phyloP scores from a whole-genome alignment of 30 jellyfish, hydroid and myxozoan genomes.

The Hydractinia echinata region DNA sequence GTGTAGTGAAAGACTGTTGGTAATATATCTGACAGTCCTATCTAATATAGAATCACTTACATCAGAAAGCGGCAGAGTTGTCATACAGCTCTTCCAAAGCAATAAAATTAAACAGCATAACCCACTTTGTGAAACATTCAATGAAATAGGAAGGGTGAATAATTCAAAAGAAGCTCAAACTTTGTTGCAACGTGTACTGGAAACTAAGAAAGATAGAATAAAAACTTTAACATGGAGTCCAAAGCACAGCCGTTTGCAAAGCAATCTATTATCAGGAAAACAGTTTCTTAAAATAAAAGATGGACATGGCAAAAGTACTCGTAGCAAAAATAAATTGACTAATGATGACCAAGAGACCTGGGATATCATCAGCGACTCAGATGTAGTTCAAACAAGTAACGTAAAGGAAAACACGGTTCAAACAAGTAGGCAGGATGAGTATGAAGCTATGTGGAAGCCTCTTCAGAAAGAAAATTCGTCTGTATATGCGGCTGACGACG shows the following conservation, averaged over 20 bases:
- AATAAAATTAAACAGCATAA: neutral
- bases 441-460: neutral
- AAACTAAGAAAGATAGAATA: slow-evolving; percentile 5
- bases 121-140: slow-evolving; percentile 1
- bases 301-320: neutral
- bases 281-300: neutral
- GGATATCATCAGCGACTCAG: neutral
- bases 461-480: neutral
- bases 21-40: neutral
- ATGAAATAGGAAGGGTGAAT: neutral
- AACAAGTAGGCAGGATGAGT: neutral
- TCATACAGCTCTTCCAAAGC: neutral
- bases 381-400: neutral
- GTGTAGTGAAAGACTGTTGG: neutral
- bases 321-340: neutral
- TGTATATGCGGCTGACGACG: neutral
- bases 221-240: neutral
- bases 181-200: neutral
- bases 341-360: neutral
- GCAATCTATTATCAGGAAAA: neutral
- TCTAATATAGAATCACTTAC: neutral
- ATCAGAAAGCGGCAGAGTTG: neutral
- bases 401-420: neutral
- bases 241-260: neutral
- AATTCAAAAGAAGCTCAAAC: neutral